These are phyloP conservation scores for Drosophila saltans DNA, from an alignment of 1,140 invertebrate species.

Conservation along the genomic window DNA sequence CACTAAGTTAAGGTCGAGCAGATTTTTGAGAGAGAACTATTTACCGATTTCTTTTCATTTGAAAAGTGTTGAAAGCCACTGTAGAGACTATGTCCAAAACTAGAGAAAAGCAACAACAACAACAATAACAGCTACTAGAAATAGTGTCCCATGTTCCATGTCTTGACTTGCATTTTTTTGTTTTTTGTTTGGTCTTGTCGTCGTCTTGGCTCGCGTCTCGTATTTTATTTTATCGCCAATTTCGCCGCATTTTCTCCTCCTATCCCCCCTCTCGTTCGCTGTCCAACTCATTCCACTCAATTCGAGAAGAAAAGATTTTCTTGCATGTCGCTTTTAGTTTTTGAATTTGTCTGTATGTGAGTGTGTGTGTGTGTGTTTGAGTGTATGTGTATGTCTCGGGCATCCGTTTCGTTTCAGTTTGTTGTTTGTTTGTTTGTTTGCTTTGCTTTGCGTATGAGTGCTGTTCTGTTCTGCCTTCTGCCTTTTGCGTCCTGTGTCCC, in stretches of 20 bases:
- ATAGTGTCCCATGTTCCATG: background rate
- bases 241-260: constrained; percentile 52
- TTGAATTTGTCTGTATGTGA: constrained; percentile 38
- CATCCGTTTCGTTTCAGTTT: constrained; percentile 64
- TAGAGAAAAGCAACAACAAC: background rate
- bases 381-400: constrained; percentile 62
- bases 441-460: constrained; percentile 76
- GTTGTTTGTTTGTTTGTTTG: constrained; percentile 64
- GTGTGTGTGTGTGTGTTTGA: constrained; percentile 26
- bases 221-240: constrained; percentile 80
- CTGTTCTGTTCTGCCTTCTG: constrained; percentile 49
- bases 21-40: too few relatives aligned
- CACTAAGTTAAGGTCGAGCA: too few relatives aligned
- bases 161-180: constrained; percentile 26
- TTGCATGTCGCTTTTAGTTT: constrained; percentile 73
- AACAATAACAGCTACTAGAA: background rate
- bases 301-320: constrained; percentile 16
- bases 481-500: background rate
- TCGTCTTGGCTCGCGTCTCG: constrained; percentile 62
- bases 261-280: background rate
- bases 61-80: constrained; percentile 19
- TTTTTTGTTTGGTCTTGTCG: constrained; percentile 34
- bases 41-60: background rate
- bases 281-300: background rate
- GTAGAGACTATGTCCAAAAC: constrained; percentile 1